These are phyloP conservation scores for Apantesis nais DNA, from an alignment of 2,888 invertebrate species.

Conservation along the genomic window DNA sequence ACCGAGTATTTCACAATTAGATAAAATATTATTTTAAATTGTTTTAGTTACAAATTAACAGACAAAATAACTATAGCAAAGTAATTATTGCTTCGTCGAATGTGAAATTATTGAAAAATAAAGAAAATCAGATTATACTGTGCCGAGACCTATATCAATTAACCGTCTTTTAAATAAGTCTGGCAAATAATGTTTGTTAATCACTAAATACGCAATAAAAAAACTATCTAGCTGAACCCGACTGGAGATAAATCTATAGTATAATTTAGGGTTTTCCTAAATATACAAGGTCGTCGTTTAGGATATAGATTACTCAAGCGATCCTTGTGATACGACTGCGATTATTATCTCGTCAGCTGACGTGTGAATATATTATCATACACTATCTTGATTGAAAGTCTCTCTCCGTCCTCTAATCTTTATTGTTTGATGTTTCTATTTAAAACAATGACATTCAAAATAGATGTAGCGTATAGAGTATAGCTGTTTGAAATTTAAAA, in stretches of 20 bases:
- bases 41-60: too few species aligned
- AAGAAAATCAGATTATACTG: not conserved
- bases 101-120: not conserved
- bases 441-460: constrained; percentile 33
- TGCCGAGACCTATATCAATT: too few species aligned
- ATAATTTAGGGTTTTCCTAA: not conserved
- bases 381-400: constrained; percentile 69
- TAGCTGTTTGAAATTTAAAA: constrained; percentile 6
- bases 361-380: constrained; percentile 52
- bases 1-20: too few species aligned
- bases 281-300: not conserved
- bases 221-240: not conserved
- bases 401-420: constrained; percentile 49
- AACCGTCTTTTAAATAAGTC: too few species aligned
- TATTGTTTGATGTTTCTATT: constrained; percentile 33
- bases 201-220: too few species aligned
- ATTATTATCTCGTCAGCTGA: constrained; percentile 49
- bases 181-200: too few species aligned
- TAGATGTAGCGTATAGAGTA: constrained; percentile 15
- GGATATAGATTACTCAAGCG: not conserved
- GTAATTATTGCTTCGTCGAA: too few species aligned
- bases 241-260: too few species aligned
- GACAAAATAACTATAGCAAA: too few species aligned
- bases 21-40: too few species aligned
- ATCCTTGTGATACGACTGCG: constrained; percentile 43